Conservation (phyloP, 2,888 invertebrate genomes). For the Leistus spinibarbis region DNA sequence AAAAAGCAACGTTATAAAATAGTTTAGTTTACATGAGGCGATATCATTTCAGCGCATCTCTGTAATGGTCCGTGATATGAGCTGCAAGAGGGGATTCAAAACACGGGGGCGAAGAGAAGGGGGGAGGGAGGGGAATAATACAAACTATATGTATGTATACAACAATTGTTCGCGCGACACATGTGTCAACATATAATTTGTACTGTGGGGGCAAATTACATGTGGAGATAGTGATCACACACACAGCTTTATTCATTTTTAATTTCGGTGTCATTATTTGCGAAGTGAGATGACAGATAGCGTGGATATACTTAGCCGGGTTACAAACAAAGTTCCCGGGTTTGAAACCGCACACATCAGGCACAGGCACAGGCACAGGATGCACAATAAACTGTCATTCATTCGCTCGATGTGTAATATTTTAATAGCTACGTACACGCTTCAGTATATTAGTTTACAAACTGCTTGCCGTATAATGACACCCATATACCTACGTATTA, state of each 20-base stretch:
- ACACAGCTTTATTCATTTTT: slow-evolving; percentile 39
- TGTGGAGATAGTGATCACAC: slow-evolving; percentile 31
- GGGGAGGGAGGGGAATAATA: background rate
- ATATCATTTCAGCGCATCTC: slow-evolving; percentile 25
- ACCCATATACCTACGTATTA: too few relatives aligned
- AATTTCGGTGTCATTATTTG: slow-evolving; percentile 39
- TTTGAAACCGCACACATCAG: slow-evolving; percentile 3
- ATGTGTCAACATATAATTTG: slow-evolving; percentile 39
- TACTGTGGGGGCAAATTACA: slow-evolving; percentile 28
- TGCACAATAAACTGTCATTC: slow-evolving; percentile 36
- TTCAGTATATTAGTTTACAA: slow-evolving; percentile 33
- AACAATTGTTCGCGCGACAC: slow-evolving; percentile 31
- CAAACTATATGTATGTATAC: background rate
- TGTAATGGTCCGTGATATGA: slow-evolving; percentile 11
- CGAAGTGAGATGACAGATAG: slow-evolving; percentile 27
- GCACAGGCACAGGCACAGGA: slow-evolving; percentile 2
- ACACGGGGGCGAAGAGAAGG: background rate
- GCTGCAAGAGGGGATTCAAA: background rate
- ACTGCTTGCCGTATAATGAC: slow-evolving; percentile 33
- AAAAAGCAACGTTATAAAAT: too few relatives aligned
- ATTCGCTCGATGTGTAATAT: background rate
- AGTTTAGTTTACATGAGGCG: too few relatives aligned
- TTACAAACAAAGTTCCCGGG: slow-evolving; percentile 23
- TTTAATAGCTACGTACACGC: background rate
- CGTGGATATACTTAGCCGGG: slow-evolving; percentile 1